Evolutionary conservation across 1,140 invertebrate genomes (phyloP), one percentile per base, ranked within the genome.

Genomic region (Drosophila tristis): DNA sequence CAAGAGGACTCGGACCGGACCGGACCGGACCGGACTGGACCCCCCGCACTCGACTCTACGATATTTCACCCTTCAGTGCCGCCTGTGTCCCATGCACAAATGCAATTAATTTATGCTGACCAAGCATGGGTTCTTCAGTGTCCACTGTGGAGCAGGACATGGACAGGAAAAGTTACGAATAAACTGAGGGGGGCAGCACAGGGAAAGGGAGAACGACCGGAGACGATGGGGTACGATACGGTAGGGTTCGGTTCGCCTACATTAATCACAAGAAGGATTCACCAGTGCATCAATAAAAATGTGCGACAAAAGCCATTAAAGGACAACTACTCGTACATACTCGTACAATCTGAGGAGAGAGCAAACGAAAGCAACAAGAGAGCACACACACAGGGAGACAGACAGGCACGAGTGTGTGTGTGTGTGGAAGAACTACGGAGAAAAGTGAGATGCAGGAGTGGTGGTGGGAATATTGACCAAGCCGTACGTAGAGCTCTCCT

Each of bases 81-180:
- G 23, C 49, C 31, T 54, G 49, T 61, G 56, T 62, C 48, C 67
- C 66, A 55, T 56, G 56, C 50, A 68, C 53, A 76, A 80, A 75
- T 80, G 78, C 78, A 80, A 80, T 80, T 80, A 80, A 80, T 80
- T 80, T 76, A 80, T 80, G 78, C 78, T 80, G 78, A 80, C 78
- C 77, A 59, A 71, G 64, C 70, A 31, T 56, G 15, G 44, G 56
- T 68, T 39, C 51, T 62, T 56, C 23, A 48, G 48, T 60, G 47
- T 62, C 25, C 66, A 49, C 42, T 9, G 16, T 23, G 26, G 43
- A 55, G 42, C 45, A 39, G 35, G 35, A 56, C 35, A 49, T 48
- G 9, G 47, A 47, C 35, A 63, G 60, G 61, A 59, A 66, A 58
- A 65, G 65, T 71, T 65, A 58, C 51, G 64, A 60, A 43, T 61